Base-by-base conservation (phyloP, 2,888 invertebrate genomes). In the Drosophila flavopinicola region DNA sequence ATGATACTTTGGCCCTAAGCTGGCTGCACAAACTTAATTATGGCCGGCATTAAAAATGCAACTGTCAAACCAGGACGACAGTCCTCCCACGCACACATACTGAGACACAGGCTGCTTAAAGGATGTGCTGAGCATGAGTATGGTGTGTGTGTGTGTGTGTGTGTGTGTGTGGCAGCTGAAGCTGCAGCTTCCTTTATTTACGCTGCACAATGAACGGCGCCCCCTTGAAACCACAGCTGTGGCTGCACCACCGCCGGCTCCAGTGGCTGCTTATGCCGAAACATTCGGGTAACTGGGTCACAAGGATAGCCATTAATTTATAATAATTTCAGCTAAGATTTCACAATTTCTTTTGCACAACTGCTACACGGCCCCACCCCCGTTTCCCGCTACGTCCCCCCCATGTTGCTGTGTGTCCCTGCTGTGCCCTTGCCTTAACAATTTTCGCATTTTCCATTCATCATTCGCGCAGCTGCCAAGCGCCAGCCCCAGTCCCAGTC, bases 281-380 rank as follows among this genome's bases (percentile, higher is more conserved):
- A 73, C 77, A 84, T 79, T 84, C 67, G 64, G 53, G 63, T 60
- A 87, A 83, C 78, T 83, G 67, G 83, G 83, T 87, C 83, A 83
- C 85, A 85, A 78, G 83, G 87, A 83, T 83, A 71, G 70, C 83
- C 87, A 83, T 83, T 83, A 83, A 83, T 83, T 87, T 87, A 87
- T 83, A 83, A 83, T 83, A 87, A 87, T 83, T 83, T 83, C 83
- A 85, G 66, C 87, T 87, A 87, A 87, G 87, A 87, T 87, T 83
- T 87, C 71, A 80, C 66, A 87, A 80, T 86, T 82, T 86, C 85
- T 85, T 87, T 77, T 54, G 56, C 68, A 27, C 29, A 17, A 56
- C 71, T 41, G 35, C 11, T 20, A n/a, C n/a, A n/a, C n/a, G n/a
- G n/a, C 11, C 53, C 15, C 27, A 3, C 41, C 1, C 30, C 13